Evolutionary conservation across 2,113 vertebrate species (phyloP), one percentile per base, ranked within the genome.

Genomic region (Albula glossodonta): DNA sequence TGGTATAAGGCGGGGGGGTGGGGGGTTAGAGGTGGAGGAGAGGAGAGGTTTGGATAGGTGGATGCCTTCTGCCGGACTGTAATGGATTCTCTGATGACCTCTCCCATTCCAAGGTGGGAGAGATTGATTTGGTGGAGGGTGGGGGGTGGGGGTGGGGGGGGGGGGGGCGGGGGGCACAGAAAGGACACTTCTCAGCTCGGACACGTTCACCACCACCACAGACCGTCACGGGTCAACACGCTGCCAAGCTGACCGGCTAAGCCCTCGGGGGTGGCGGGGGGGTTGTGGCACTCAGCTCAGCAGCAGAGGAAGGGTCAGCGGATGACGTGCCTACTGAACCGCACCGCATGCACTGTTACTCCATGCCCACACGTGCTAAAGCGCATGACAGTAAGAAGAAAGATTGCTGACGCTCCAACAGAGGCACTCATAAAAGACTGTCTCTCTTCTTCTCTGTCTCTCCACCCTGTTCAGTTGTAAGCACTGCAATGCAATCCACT

Each of bases 61-160:
- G 83, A 95, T 95, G 88, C 90, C 91, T 93, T 94, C 93, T 96
- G 96, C 96, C 95, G 96, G 94, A 88, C 91, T 88, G 91, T 94
- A 96, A 91, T 90, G 93, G 91, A 93, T 94, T 92, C 90, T 91
- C 82, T 92, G 91, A 88, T 90, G 91, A 93, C 93, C 93, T 89
- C 87, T 87, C 90, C 91, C 92, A 92, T 92, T 41, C 88, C 90
- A 89, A 85, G 93, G 49, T 53, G 1, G 56, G 88, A 90, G 89
- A 88, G 91, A 89, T 80, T 89, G 87, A 89, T 86, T 92, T 95
- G 94, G 91, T 92, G 89, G 90, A 90, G 74, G 86, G 10, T 31
- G 86, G 84, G 77, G 81, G 89, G 89, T 88, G 81, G 91, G 83
- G 90, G 80, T 87, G 50, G 90, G 91, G 86, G 88, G 83, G 83